phyloP scores from a whole-genome alignment of 2,797 vertebrate species.

The Agapornis canus region DNA sequence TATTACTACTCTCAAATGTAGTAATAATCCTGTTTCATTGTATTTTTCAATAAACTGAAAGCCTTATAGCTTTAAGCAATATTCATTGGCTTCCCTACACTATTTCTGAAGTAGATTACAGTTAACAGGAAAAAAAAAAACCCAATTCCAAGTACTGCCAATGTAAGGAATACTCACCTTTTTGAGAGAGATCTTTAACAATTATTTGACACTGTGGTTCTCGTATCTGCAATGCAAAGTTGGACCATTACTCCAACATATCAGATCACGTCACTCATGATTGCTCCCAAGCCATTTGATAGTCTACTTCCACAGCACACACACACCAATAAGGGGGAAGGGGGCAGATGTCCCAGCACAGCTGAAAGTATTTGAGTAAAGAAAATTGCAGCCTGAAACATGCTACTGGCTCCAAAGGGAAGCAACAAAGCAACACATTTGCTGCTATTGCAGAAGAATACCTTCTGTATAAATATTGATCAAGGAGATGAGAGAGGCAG shows the following conservation, averaged over 20 bases:
- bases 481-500: background rate
- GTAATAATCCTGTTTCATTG: background rate
- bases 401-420: background rate
- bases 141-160: background rate
- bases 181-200: conserved; percentile 17
- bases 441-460: background rate
- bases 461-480: background rate
- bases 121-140: background rate
- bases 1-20: background rate
- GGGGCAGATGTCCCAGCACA: background rate
- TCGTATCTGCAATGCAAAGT: conserved; percentile 1
- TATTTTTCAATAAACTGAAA: background rate
- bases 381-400: background rate
- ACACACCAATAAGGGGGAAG: accelerated
- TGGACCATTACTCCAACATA: background rate
- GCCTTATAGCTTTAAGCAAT: background rate
- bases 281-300: background rate
- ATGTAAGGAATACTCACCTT: conserved; percentile 10
- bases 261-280: background rate
- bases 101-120: background rate
- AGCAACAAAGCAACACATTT: background rate
- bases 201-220: background rate
- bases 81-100: background rate
- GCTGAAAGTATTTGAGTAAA: background rate
- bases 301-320: background rate